Evolutionary conservation across 2,113 vertebrate genomes (phyloP).

Genomic region (Rissa tridactyla): DNA sequence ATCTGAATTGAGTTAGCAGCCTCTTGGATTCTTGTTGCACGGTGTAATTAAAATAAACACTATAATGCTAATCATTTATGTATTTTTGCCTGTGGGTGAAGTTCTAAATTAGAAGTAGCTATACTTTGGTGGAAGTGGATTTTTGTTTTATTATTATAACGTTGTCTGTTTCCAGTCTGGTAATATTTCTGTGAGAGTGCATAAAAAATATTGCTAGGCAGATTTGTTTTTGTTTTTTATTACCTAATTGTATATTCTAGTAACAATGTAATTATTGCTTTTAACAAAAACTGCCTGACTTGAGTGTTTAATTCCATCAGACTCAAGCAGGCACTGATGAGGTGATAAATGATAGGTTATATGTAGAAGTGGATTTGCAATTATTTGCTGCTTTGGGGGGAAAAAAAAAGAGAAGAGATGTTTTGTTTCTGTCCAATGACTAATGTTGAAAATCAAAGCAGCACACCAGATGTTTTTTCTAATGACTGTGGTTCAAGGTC

Average conservation of each 20-base stretch:
- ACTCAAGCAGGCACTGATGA: slow-evolving; percentile 67
- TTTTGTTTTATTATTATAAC: slow-evolving; percentile 7
- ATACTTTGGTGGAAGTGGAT: slow-evolving; percentile 15
- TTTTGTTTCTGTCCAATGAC: slow-evolving; percentile 36
- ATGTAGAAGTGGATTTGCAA: slow-evolving; percentile 53
- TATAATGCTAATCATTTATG: slow-evolving; percentile 61
- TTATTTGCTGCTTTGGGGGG: slow-evolving; percentile 46
- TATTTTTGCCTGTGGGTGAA: slow-evolving; percentile 68
- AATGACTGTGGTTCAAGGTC: slow-evolving; percentile 13
- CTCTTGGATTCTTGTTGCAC: slow-evolving; percentile 54
- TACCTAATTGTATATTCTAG: slow-evolving; percentile 69
- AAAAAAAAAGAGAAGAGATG: not conserved
- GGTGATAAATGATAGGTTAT: slow-evolving; percentile 67
- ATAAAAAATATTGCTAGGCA: slow-evolving; percentile 41
- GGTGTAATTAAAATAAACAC: slow-evolving; percentile 72
- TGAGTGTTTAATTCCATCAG: slow-evolving; percentile 71
- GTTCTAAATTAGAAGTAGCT: slow-evolving; percentile 65
- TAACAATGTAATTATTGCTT: slow-evolving; percentile 72
- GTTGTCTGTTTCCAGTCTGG: slow-evolving; percentile 33
- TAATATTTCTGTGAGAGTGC: slow-evolving; percentile 47
- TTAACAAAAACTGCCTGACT: slow-evolving; percentile 69
- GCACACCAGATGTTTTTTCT: slow-evolving; percentile 40
- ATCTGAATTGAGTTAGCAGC: slow-evolving; percentile 39
- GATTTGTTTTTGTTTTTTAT: slow-evolving; percentile 68
- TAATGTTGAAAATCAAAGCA: slow-evolving; percentile 45